phyloP scores from a whole-genome alignment of 2,888 invertebrate species.

The Maniola hyperantus region DNA sequence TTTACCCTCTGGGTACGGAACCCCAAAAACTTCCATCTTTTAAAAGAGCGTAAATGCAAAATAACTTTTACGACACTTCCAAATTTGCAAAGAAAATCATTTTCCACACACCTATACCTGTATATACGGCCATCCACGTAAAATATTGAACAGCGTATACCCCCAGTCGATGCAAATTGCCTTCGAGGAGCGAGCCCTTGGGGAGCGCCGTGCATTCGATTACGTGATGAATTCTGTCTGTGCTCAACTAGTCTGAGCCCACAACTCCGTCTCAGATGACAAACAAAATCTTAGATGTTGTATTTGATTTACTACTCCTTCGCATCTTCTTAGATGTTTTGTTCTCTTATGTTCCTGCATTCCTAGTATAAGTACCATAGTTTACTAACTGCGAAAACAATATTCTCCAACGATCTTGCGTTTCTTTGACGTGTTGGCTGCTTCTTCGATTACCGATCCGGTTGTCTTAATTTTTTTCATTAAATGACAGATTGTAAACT shows the following conservation, averaged over 20 bases:
- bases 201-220: conserved; percentile 52
- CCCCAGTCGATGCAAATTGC: conserved; percentile 50
- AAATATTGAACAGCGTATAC: conserved; percentile 42
- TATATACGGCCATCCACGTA: conserved; percentile 39
- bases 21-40: neutral
- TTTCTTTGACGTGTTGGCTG: too few species aligned
- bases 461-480: too few species aligned
- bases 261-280: conserved; percentile 15
- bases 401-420: too few species aligned
- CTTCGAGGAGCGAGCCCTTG: conserved; percentile 43
- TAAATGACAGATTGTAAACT: too few species aligned
- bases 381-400: too few species aligned
- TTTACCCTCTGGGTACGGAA: too few species aligned
- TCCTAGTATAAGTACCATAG: too few species aligned
- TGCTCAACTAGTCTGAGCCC: conserved; percentile 33
- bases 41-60: neutral
- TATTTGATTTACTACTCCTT: neutral
- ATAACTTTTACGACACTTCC: neutral
- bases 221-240: conserved; percentile 50
- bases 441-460: too few species aligned
- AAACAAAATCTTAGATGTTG: conserved; percentile 3
- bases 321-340: too few species aligned
- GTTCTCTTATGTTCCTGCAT: too few species aligned
- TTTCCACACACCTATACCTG: conserved; percentile 29
- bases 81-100: conserved; percentile 31